phyloP scores from a whole-genome alignment of 1,140 invertebrate genomes.

The Heterodera carotae region DNA sequence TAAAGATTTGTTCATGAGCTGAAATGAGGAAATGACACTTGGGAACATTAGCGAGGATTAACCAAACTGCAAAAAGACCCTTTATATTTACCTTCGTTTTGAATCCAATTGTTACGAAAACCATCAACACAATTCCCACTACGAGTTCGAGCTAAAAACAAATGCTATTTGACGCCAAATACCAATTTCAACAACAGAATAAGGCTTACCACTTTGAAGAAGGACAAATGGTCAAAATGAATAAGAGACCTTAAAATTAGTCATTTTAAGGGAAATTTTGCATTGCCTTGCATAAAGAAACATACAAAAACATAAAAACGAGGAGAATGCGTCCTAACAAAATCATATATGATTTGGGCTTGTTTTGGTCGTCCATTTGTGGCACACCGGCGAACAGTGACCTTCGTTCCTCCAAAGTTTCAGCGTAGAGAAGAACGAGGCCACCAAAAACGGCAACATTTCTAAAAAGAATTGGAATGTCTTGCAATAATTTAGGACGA shows the following conservation, averaged over 20 bases:
- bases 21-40: neutral
- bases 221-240: slow-evolving; percentile 30
- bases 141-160: slow-evolving; percentile 80
- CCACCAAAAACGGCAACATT: slow-evolving; percentile 95
- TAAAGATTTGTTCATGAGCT: too few relatives aligned
- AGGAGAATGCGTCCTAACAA: slow-evolving; percentile 89
- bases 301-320: slow-evolving; percentile 97
- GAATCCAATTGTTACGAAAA: slow-evolving; percentile 92
- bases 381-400: slow-evolving; percentile 97
- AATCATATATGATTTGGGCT: slow-evolving; percentile 94
- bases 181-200: neutral
- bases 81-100: slow-evolving; percentile 79
- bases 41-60: too few relatives aligned
- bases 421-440: slow-evolving; percentile 87
- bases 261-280: slow-evolving; percentile 69
- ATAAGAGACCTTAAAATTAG: slow-evolving; percentile 21
- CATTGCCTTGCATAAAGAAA: slow-evolving; percentile 84
- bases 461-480: slow-evolving; percentile 67
- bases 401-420: slow-evolving; percentile 74
- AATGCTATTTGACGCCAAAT: neutral
- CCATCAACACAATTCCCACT: slow-evolving; percentile 88
- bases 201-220: slow-evolving; percentile 23
- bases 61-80: neutral
- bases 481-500: too few relatives aligned
- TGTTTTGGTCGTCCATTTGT: slow-evolving; percentile 85